These are phyloP conservation scores for Iguana delicatissima DNA, from an alignment of 2,797 vertebrate species.

Conservation along the genomic window DNA sequence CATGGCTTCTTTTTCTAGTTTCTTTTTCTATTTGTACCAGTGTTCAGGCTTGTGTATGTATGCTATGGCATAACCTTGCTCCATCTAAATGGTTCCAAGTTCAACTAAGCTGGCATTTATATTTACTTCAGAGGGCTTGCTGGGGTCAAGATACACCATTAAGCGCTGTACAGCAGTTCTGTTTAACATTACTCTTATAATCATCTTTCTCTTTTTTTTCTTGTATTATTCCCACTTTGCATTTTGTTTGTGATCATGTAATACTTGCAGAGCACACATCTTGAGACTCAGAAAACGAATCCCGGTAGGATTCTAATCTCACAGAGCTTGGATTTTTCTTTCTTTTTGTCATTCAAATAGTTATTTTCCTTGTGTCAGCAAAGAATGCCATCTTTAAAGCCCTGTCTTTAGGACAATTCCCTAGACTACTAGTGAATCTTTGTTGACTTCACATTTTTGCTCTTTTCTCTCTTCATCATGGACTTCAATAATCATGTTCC, in stretches of 20 bases:
- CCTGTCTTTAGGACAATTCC: neutral
- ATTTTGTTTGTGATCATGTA: neutral
- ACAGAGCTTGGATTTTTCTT: neutral
- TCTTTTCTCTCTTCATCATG: neutral
- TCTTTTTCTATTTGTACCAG: no score
- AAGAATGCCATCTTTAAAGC: neutral
- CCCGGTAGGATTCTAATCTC: conserved; percentile 12
- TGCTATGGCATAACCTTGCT: no score
- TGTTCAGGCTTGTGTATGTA: no score
- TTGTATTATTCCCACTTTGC: neutral
- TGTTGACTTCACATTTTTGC: neutral
- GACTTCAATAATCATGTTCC: neutral
- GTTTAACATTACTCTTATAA: no score
- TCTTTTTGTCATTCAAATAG: neutral
- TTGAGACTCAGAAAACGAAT: neutral
- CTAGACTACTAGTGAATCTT: neutral
- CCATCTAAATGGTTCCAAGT: no score
- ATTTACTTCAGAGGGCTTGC: no score
- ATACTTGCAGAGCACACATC: neutral
- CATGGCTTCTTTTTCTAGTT: no score
- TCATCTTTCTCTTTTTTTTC: neutral
- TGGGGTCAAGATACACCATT: no score
- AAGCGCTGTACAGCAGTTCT: no score
- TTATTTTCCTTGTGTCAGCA: neutral
- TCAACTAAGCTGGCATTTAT: no score